These are phyloP conservation scores for Myotis pilosus DNA, from an alignment of 2,797 vertebrate genomes.

Conservation along the genomic window DNA sequence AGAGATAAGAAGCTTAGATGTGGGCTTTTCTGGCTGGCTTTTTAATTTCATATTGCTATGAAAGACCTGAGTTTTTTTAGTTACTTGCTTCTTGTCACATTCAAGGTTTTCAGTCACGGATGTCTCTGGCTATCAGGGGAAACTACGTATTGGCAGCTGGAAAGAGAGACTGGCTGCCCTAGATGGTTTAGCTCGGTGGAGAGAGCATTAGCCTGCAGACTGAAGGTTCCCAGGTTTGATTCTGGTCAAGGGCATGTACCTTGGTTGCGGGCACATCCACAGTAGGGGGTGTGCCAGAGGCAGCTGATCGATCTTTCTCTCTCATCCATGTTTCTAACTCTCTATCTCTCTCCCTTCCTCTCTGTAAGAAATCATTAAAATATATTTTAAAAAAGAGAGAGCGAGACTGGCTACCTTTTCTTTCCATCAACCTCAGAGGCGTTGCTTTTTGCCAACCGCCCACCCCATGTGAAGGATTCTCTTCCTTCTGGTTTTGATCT, in stretches of 20 bases:
- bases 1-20: neutral
- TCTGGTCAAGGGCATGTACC: no score
- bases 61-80: neutral
- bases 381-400: no score
- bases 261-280: no score
- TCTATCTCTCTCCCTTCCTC: no score
- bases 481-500: conserved; percentile 27
- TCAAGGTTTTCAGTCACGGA: neutral
- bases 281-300: no score
- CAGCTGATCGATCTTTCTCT: no score
- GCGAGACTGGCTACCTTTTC: neutral
- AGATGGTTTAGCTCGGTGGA: no score
- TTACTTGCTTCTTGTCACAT: neutral
- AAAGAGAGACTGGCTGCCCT: neutral
- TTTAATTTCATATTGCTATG: neutral
- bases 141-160: neutral
- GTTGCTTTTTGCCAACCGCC: neutral
- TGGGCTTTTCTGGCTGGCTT: neutral
- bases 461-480: neutral
- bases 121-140: neutral
- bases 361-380: no score
- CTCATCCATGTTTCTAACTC: no score
- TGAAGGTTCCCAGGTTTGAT: no score
- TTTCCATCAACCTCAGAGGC: conserved; percentile 7
- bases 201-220: no score